phyloP scores from a whole-genome alignment of 2,888 invertebrate species.

The Drosophila algonquin region DNA sequence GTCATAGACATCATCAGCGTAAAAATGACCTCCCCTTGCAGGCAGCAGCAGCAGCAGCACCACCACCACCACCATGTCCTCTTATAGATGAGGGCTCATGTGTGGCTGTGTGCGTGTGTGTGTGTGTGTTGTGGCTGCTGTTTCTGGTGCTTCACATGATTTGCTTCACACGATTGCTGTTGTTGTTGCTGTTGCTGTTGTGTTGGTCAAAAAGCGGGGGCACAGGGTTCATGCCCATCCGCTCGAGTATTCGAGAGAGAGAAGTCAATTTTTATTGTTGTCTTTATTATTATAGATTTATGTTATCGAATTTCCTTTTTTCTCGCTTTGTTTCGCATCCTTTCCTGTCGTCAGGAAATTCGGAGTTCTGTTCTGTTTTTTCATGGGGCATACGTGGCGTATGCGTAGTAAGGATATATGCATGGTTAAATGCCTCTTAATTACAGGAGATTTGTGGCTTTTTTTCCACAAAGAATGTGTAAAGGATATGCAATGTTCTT shows the following conservation, averaged over 20 bases:
- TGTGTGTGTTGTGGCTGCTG: neutral
- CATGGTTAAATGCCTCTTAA: neutral
- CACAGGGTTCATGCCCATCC: constrained; percentile 8
- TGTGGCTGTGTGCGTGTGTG: neutral
- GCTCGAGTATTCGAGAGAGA: constrained; percentile 17
- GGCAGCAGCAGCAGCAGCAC: no score
- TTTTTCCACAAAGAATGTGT: no score
- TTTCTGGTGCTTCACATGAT: constrained; percentile 37
- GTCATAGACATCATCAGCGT: constrained; percentile 58
- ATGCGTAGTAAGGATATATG: constrained; percentile 9
- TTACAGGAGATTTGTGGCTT: neutral
- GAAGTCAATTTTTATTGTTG: constrained; percentile 46
- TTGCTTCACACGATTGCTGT: no score
- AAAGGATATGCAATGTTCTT: neutral
- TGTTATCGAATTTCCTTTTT: constrained; percentile 28
- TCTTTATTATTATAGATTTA: constrained; percentile 44
- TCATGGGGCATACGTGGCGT: neutral
- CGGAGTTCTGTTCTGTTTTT: neutral
- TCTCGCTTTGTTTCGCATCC: no score
- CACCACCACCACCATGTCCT: no score
- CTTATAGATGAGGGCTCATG: no score
- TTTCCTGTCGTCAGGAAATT: neutral
- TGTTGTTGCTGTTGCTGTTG: constrained; percentile 8
- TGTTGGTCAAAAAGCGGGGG: constrained; percentile 35
- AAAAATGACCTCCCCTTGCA: constrained; percentile 33